phyloP scores from a whole-genome alignment of 2,797 vertebrate species.

The Lepilemur septentrionalis region DNA sequence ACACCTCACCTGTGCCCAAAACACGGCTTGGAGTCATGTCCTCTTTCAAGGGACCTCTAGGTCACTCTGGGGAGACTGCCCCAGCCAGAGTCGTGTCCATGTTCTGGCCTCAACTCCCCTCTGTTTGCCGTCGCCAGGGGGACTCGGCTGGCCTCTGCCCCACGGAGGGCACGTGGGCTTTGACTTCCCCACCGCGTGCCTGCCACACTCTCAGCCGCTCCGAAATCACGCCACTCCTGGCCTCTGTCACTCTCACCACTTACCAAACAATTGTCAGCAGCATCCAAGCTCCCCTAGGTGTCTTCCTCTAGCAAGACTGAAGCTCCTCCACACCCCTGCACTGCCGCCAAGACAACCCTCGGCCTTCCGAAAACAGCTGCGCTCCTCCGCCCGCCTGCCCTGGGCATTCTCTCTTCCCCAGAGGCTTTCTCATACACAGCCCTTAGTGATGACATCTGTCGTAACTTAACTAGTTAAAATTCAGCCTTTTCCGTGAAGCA shows the following conservation, averaged over 20 bases:
- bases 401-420: background rate
- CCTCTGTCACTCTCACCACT: background rate
- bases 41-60: background rate
- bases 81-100: background rate
- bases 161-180: rapidly evolving
- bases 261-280: background rate
- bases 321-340: background rate
- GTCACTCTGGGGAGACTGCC: background rate
- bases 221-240: background rate
- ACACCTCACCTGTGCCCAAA: background rate
- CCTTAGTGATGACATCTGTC: background rate
- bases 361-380: rapidly evolving
- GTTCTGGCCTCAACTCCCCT: background rate
- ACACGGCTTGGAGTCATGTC: background rate
- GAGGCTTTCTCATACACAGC: background rate
- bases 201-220: rapidly evolving
- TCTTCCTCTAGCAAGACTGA: background rate
- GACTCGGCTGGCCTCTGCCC: background rate
- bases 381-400: background rate
- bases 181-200: background rate
- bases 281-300: rapidly evolving
- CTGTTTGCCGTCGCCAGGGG: background rate
- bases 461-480: background rate
- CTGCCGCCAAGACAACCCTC: background rate
- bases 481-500: background rate